These are phyloP conservation scores for Scolopax mira DNA, from an alignment of 2,113 vertebrate genomes.

Conservation along the genomic window DNA sequence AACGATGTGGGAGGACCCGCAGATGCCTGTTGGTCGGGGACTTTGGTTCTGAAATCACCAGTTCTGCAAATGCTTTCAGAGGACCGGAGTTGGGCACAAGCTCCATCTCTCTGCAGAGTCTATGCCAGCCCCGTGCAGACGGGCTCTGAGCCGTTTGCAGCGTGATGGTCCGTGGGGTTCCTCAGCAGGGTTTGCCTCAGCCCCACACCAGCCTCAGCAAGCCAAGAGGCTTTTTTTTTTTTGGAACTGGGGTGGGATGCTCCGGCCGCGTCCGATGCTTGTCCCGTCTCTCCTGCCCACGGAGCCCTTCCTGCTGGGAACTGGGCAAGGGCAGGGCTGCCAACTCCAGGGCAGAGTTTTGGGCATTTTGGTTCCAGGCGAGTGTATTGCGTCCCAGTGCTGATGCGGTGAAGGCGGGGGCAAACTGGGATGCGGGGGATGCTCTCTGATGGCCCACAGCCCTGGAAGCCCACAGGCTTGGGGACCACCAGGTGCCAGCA, in stretches of 20 bases:
- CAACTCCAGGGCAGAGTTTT: neutral
- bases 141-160: no score
- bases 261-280: neutral
- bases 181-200: neutral
- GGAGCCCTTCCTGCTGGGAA: neutral
- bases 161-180: accelerated
- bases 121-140: neutral
- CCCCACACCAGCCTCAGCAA: neutral
- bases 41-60: neutral
- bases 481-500: neutral
- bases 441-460: neutral
- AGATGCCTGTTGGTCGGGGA: accelerated
- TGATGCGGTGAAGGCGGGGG: no score
- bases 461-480: accelerated
- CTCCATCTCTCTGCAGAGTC: accelerated
- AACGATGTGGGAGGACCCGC: neutral
- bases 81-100: neutral
- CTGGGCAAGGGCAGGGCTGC: neutral
- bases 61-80: neutral
- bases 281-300: neutral
- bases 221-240: neutral
- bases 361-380: accelerated
- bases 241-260: neutral
- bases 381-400: neutral
- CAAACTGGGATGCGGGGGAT: accelerated